Evolutionary conservation across 2,797 vertebrate species (phyloP), one percentile per base, ranked within the genome.

Genomic region (Phaenicophaeus curvirostris): DNA sequence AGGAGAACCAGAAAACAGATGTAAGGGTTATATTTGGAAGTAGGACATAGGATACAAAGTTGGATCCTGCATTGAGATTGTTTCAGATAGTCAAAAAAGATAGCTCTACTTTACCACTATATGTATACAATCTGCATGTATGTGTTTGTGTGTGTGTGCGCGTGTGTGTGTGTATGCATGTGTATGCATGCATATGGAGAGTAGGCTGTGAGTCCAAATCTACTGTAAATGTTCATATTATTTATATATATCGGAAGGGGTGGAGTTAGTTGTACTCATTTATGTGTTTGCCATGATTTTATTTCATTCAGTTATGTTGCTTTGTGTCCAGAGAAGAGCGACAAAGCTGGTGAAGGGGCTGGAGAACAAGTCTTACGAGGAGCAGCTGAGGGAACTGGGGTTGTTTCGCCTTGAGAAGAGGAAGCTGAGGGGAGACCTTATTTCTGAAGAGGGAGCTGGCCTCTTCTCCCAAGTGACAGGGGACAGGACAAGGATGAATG

Each of bases 81-180:
- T 67, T 87, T 67, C 23, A 42, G 11, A 21, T 19, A 53, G 11
- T 27, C 59, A 28, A 33, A 67, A 42, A 81, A 2, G 4, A 42
- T n/a, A 51, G 2, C 1, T 74, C 20, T 8, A 21, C 10, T 31
- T 68, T 28, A n/a, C 8, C 2, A 6, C 8, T 37, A 5, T 21
- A 15, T 33, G 4, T 39, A 28, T 39, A 19, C 15, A 25, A 3
- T 27, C 4, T 33, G 3, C n/a, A n/a, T 30, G 2, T 30, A 3
- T 11, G 5, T 33, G 3, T 63, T 15, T 27, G 16, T 58, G 5
- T 31, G 4, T n/a, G n/a, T n/a, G n/a, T n/a, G n/a, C n/a, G n/a
- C n/a, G n/a, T n/a, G n/a, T 19, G 1, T 21, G 3, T 9, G 14
- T 33, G 25, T 12, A 30, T 9, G 18, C 6, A 55, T n/a, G 8